A percentile compares a stretch with the other conserved stretches of the same genome.
Evolutionary conservation across 2,888 invertebrate genomes (phyloP).

Genomic region (Heliconius aoede): DNA sequence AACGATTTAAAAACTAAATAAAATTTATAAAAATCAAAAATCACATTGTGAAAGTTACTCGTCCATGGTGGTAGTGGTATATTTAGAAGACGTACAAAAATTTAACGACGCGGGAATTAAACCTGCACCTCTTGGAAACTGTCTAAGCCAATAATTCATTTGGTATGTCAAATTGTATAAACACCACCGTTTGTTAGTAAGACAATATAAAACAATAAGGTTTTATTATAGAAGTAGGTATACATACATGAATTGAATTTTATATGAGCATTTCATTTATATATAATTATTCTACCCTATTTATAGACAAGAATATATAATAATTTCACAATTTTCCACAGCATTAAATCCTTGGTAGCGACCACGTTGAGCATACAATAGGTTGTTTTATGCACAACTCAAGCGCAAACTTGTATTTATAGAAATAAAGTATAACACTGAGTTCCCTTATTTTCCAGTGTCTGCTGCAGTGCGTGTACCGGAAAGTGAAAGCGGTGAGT

Average conservation of each 20-base stretch:
- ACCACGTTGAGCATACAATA: slow-evolving; percentile 8
- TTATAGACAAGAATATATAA: slow-evolving; percentile 6
- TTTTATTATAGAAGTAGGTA: neutral
- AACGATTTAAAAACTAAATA: neutral
- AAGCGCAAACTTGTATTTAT: slow-evolving; percentile 15
- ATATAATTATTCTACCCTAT: neutral
- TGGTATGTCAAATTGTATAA: neutral
- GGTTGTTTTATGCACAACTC: slow-evolving; percentile 35
- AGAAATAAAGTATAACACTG: slow-evolving; percentile 6
- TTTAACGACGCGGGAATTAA: neutral
- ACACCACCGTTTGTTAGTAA: neutral
- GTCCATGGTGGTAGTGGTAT: no score
- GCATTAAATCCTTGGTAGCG: neutral
- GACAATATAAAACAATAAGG: neutral
- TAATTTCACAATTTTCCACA: neutral
- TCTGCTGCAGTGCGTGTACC: slow-evolving; percentile 90
- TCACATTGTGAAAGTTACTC: no score
- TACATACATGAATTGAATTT: no score
- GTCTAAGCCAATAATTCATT: neutral
- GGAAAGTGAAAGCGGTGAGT: slow-evolving; percentile 90
- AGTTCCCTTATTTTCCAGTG: slow-evolving; percentile 83
- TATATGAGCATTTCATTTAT: neutral
- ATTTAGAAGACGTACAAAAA: neutral
- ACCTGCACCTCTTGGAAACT: neutral
- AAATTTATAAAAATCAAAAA: neutral